Evolutionary conservation across 1,140 invertebrate genomes (phyloP).

Genomic region (Sminthurides bifidus): DNA sequence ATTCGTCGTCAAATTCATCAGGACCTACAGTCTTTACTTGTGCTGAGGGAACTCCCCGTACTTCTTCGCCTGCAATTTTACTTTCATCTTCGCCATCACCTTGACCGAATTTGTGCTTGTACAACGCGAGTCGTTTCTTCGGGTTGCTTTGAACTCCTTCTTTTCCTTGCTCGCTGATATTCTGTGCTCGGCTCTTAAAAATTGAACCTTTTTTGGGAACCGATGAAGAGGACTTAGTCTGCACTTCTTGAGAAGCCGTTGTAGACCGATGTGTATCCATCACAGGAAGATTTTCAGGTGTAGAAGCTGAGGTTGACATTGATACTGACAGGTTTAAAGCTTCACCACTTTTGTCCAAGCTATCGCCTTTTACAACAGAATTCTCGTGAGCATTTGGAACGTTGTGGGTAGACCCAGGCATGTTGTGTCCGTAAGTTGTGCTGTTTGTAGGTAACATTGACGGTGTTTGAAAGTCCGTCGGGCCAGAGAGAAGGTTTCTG

Average conservation of each 20-base stretch:
- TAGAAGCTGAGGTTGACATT: background rate
- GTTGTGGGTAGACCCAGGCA: background rate
- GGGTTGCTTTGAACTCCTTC: slow-evolving; percentile 14
- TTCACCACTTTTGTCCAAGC: background rate
- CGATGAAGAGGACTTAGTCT: too few relatives aligned
- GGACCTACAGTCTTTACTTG: background rate
- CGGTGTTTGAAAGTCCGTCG: too few relatives aligned
- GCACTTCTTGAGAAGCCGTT: too few relatives aligned
- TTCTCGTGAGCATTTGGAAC: background rate
- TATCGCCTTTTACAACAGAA: background rate
- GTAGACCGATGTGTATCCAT: too few relatives aligned
- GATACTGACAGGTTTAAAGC: background rate
- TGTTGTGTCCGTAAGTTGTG: background rate
- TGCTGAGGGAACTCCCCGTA: too few relatives aligned
- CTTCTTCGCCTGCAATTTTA: background rate
- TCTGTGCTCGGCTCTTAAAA: slow-evolving; percentile 54
- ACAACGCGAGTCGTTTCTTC: slow-evolving; percentile 65
- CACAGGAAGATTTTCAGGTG: background rate
- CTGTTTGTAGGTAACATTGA: background rate
- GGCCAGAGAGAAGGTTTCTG: slow-evolving; percentile 21
- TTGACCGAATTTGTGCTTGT: slow-evolving; percentile 56
- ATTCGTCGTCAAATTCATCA: slow-evolving; percentile 21
- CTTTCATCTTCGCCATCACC: slow-evolving; percentile 24
- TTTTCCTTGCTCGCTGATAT: slow-evolving; percentile 6
- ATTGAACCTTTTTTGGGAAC: slow-evolving; percentile 73